Evolutionary conservation across 1,140 invertebrate genomes (phyloP).

Genomic region (Drosophila nasuta): DNA sequence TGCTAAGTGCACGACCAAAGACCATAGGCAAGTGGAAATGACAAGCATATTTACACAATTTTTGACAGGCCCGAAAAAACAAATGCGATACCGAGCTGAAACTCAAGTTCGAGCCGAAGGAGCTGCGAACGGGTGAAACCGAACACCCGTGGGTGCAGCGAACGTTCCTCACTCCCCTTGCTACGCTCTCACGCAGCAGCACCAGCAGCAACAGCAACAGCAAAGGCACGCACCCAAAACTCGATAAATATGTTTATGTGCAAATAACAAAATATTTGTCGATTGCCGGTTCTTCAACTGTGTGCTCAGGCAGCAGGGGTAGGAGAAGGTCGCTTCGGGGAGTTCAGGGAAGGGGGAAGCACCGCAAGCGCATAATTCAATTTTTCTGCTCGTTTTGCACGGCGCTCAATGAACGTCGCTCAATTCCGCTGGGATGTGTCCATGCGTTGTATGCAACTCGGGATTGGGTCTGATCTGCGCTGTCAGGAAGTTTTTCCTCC

Average conservation of each 20-base stretch:
- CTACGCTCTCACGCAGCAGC: constrained; percentile 30
- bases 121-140: constrained; percentile 76
- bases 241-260: constrained; percentile 83
- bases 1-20: constrained; percentile 68
- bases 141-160: constrained; percentile 75
- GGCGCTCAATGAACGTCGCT: constrained; percentile 70
- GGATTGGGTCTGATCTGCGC: constrained; percentile 15
- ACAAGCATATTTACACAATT: constrained; percentile 85
- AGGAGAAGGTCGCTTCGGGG: constrained; percentile 21
- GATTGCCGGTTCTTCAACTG: constrained; percentile 63
- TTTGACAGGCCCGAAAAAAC: constrained; percentile 77
- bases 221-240: constrained; percentile 51
- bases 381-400: constrained; percentile 84
- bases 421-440: constrained; percentile 69
- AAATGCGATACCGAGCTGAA: constrained; percentile 22
- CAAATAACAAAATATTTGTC: constrained; percentile 84
- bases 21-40: constrained; percentile 81
- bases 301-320: constrained; percentile 21
- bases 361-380: constrained; percentile 84
- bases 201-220: constrained; percentile 47
- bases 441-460: neutral
- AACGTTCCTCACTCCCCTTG: neutral
- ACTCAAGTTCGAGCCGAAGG: constrained; percentile 12
- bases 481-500: neutral
- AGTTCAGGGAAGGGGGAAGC: constrained; percentile 47